Conservation (phyloP, 2,797 vertebrate species). For the Sebastes diploproa region DNA sequence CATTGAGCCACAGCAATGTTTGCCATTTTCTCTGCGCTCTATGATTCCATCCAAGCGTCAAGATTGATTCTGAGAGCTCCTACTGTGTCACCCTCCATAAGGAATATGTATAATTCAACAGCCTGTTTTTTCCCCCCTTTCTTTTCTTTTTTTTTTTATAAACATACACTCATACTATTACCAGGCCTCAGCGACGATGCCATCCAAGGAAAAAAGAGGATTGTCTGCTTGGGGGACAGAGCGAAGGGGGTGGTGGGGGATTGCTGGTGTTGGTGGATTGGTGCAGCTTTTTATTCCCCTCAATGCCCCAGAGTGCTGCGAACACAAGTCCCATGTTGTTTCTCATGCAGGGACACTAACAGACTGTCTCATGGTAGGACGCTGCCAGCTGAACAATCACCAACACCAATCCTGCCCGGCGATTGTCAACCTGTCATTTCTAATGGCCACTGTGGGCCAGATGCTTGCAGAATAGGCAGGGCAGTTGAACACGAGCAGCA, state of each 20-base stretch:
- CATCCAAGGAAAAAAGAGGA: constrained; percentile 64
- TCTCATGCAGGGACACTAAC: constrained; percentile 64
- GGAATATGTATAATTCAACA: constrained; percentile 83
- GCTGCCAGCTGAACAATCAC: constrained; percentile 83
- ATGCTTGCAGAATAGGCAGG: constrained; percentile 73
- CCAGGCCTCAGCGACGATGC: constrained; percentile 65
- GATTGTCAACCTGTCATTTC: constrained; percentile 78
- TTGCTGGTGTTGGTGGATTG: constrained; percentile 41
- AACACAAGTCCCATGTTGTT: constrained; percentile 68
- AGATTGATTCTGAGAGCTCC: constrained; percentile 83
- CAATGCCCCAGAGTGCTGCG: constrained; percentile 45
- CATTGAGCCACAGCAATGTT: constrained; percentile 82
- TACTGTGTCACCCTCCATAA: constrained; percentile 80
- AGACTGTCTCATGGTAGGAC: constrained; percentile 73
- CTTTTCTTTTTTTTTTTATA: constrained; percentile 60
- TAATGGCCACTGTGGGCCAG: constrained; percentile 77
- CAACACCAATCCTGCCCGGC: constrained; percentile 78
- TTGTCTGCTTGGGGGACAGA: constrained; percentile 63
- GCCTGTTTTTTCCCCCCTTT: constrained; percentile 39
- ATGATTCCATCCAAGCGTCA: constrained; percentile 80
- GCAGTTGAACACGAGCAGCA: constrained; percentile 56
- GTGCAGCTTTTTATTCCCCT: constrained; percentile 62
- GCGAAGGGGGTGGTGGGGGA: constrained; percentile 17
- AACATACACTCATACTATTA: constrained; percentile 78
- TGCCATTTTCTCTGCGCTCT: constrained; percentile 82